Conservation (phyloP, 2,797 vertebrate genomes). For the Oceanodroma leucorhoa region DNA sequence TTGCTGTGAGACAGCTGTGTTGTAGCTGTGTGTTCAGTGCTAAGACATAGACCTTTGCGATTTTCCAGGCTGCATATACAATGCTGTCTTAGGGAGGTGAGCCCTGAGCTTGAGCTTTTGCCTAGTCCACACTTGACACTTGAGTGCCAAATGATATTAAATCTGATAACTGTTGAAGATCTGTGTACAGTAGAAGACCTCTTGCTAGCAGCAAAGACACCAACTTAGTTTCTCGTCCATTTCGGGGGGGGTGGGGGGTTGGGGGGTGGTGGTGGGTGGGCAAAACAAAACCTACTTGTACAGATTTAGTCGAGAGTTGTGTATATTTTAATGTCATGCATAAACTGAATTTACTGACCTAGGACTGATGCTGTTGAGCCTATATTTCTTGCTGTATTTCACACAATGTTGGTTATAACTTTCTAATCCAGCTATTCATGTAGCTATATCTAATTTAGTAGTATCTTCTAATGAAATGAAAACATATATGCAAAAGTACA, state of each 20-base stretch:
- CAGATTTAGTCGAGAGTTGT: not conserved
- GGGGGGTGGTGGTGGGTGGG: too few relatives aligned
- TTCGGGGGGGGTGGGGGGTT: not conserved
- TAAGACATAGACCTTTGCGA: rapidly evolving
- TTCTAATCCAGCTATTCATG: not conserved
- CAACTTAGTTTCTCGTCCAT: not conserved
- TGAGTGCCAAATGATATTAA: not conserved
- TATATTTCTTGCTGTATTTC: not conserved
- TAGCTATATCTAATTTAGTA: not conserved
- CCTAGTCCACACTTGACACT: not conserved
- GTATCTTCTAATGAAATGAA: not conserved
- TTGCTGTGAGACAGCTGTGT: not conserved
- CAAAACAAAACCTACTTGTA: not conserved
- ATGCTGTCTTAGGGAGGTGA: not conserved
- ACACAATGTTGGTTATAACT: not conserved
- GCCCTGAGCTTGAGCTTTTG: not conserved
- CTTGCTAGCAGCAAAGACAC: not conserved
- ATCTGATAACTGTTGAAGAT: not conserved
- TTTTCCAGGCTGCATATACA: not conserved
- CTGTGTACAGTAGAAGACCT: not conserved
- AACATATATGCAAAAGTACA: not conserved
- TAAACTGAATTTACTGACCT: not conserved
- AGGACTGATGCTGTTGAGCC: not conserved
- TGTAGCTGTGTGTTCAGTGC: not conserved
- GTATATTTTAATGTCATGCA: not conserved